phyloP scores from a whole-genome alignment of 2,888 invertebrate genomes.

The Cheilosia urbana region DNA sequence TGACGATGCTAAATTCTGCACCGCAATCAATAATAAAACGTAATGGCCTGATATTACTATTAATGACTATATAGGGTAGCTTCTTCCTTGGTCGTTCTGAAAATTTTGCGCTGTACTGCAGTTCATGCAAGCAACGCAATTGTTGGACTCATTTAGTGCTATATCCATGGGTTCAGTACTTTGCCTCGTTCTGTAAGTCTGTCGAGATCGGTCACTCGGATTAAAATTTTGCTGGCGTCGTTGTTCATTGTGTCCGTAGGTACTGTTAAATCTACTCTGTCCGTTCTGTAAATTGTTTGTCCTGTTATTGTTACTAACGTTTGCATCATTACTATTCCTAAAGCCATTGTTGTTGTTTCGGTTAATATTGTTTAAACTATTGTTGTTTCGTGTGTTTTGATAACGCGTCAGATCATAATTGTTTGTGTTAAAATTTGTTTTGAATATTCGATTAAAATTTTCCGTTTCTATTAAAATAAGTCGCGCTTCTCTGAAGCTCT shows the following conservation, averaged over 20 bases:
- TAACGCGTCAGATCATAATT: neutral
- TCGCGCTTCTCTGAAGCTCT: conserved; percentile 11
- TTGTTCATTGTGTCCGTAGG: neutral
- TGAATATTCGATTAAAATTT: conserved; percentile 10
- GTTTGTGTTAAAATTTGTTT: neutral
- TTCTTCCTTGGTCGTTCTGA: neutral
- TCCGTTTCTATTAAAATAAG: conserved; percentile 20
- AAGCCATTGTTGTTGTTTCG: neutral
- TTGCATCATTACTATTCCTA: neutral
- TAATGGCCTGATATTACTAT: conserved; percentile 7
- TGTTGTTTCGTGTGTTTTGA: neutral
- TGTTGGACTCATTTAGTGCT: neutral
- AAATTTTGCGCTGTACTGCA: conserved; percentile 19
- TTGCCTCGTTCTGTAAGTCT: neutral
- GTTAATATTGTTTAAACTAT: neutral
- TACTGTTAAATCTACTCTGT: neutral
- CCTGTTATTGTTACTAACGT: too few species aligned
- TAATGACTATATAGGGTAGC: conserved; percentile 26
- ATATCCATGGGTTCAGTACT: conserved; percentile 5
- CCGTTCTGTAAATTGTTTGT: neutral
- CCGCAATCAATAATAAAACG: conserved; percentile 34
- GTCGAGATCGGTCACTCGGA: neutral
- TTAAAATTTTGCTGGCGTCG: neutral
- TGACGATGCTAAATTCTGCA: conserved; percentile 24
- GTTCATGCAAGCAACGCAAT: neutral